Conservation (phyloP, 2,797 vertebrate genomes). For the Thalassophryne amazonica region DNA sequence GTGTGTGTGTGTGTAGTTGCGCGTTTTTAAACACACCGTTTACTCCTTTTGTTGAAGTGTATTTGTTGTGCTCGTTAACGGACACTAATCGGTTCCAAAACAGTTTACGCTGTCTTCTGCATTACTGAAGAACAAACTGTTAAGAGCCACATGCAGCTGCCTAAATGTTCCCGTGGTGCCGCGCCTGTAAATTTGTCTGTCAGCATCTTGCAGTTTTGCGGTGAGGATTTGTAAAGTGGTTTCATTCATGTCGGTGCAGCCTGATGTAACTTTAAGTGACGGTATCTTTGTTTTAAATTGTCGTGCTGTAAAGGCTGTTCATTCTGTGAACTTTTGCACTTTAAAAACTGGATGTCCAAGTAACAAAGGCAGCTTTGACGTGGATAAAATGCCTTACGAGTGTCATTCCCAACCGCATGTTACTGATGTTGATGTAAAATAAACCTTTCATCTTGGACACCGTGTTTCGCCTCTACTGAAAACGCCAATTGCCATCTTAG, state of each 20-base stretch:
- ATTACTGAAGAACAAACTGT: constrained; percentile 31
- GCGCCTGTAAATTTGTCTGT: constrained; percentile 21
- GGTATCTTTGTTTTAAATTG: constrained; percentile 57
- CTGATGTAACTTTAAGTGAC: constrained; percentile 44
- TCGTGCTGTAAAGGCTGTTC: constrained; percentile 64
- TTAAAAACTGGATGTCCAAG: constrained; percentile 73
- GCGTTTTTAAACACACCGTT: no score
- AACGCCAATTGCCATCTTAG: no score
- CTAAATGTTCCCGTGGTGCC: constrained; percentile 16
- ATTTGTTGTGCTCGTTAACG: constrained; percentile 5
- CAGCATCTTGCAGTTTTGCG: constrained; percentile 31
- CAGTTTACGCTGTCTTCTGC: constrained; percentile 41
- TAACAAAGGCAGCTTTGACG: constrained; percentile 76
- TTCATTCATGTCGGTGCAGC: constrained; percentile 51
- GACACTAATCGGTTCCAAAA: constrained; percentile 45
- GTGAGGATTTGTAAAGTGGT: constrained; percentile 39
- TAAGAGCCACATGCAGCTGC: constrained; percentile 37
- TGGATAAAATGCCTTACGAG: constrained; percentile 73
- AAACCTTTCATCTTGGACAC: no score
- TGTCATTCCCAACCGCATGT: constrained; percentile 73
- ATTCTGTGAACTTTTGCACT: constrained; percentile 79
- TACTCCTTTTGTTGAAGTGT: not conserved
- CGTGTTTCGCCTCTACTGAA: no score
- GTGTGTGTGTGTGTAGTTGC: constrained; percentile 6
- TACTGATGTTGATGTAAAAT: constrained; percentile 66